Base-by-base conservation (phyloP, 2,113 vertebrate genomes). In the Amazona guildingii region DNA sequence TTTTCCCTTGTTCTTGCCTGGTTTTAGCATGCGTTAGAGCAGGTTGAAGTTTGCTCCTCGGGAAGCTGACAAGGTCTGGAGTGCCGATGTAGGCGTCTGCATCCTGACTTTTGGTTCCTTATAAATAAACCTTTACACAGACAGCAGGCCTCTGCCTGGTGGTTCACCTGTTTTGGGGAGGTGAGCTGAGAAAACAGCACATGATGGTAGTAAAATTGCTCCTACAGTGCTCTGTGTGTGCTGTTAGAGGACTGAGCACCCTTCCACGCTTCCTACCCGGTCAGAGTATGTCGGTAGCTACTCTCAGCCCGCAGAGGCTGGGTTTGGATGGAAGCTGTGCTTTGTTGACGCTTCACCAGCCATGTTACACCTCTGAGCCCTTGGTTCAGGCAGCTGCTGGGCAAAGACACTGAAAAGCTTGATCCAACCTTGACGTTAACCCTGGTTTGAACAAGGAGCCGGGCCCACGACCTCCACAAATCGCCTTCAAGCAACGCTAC, bases 181-280 rank as follows among this genome's bases (percentile, higher is more conserved):
- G 27, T 17, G 13, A n/a, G 41, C 55, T 54, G 37, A 37, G 62
- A 64, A 63, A 83, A 39, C 52, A 35, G 24, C 35, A 5, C 37
- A 17, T 18, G 17, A 17, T 3, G 51, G 6, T 15, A n/a, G 16
- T 2, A 37, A 19, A n/a, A 49, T 28, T 31, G 3, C 10, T 55
- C 37, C 5, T 46, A 6, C 39, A 37, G 10, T 39, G 78, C 86
- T 70, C 31, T 33, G 13, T 20, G 74, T 31, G 23, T 39, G 70
- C 69, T 61, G 80, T 88, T 28, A 48, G 54, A 74, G 59, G 18
- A 11, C 7, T 61, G 14, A 44, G 0, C 12, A 25, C 25, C 27
- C 4, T 48, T 10, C 3, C 7, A 0, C 0, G 3, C 49, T 79
- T 48, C 68, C 48, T 18, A 2, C 3, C 11, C 1, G 8, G 0